Base-by-base conservation (phyloP, 2,113 vertebrate species). In the Stigmatopora argus region DNA sequence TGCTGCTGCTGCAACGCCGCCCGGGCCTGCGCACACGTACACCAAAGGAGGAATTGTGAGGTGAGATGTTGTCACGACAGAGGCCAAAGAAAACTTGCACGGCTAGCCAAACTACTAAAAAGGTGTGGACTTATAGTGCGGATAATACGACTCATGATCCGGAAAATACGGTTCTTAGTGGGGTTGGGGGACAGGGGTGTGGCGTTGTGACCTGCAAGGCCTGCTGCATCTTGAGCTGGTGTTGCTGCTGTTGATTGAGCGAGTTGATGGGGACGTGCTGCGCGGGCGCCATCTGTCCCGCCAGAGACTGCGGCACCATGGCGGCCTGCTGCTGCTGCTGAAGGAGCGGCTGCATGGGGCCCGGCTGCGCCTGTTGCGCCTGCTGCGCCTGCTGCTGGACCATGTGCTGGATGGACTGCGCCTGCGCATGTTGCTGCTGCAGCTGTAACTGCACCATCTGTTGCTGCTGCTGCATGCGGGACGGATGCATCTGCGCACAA, bases 341-440 rank as follows among this genome's bases (percentile, higher is more conserved):
- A 55, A 69, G 84, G 78, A 89, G 90, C 0, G 87, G 83, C 34
- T 88, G 85, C 75, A 91, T 84, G 78, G 87, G 90, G 15, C 79
- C 79, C 0, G 88, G 87, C 73, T 94, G 93, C 60, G 92, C 80
- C 65, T 92, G 92, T 31, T 31, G 26, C 26, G 26, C 26, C 26
- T 31, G 26, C 3, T 31, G 26, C 26, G 26, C 26, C 38, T 86
- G 84, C 21, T 77, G 74, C 47, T 86, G 83, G 1, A 92, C 91
- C 75, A 88, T 75, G 51, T 94, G 92, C 67, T 93, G 90, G 67
- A 93, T 92, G 8, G 88, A 90, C 12, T 92, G 92, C 46, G 88
- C 91, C 55, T 92, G 92, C 19, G 83, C 0, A 1, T 88, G 88
- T 0, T 89, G 84, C 41, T 91, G 87, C 59, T 94, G 93, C 31